Base-by-base conservation (phyloP, 2,113 vertebrate species). In the Arothron firmamentum region DNA sequence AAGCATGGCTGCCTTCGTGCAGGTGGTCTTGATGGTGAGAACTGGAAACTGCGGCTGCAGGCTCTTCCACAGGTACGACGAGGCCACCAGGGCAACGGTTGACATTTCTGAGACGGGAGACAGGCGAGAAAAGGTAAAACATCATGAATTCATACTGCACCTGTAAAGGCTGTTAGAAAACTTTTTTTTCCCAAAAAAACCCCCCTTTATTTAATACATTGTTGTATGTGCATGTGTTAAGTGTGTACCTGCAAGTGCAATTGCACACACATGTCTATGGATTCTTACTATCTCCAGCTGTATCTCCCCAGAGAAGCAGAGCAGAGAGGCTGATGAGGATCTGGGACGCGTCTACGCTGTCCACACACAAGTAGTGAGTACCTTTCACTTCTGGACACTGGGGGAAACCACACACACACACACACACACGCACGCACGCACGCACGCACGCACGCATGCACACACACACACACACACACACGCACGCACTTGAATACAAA, bases 241-340 rank as follows among this genome's bases (percentile, higher is more conserved):
- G 12, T 38, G 34, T 38, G 34, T 38, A 10, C 34, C 1, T 12
- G 34, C 13, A 50, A n/a, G 31, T 31, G 42, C 51, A 31, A 43
- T 38, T 28, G 52, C 13, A 31, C 28, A 9, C 1, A 6, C 28
- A 38, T 10, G n/a, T 23, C 5, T 4, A 67, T 78, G 62, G 58
- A 52, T 16, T 53, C 50, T 73, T 83, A 70, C 65, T 77, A 81
- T 93, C 89, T 85, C 92, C 91, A 73, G 60, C 81, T 56, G 65
- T 66, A 21, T 88, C 89, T 68, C 87, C 87, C 94, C 93, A 94
- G 60, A 38, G 81, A 8, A 93, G 86, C 74, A 97, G 73, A 6
- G 90, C 91, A 77, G 96, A 97, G 83, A 96, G 94, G 56, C 90
- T 90, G 83, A 98, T 86, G 73, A 97, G 86, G 14, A 98, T 92